Evolutionary conservation across 2,113 vertebrate species (phyloP), one percentile per base, ranked within the genome.

Genomic region (Oncorhynchus gorbuscha): DNA sequence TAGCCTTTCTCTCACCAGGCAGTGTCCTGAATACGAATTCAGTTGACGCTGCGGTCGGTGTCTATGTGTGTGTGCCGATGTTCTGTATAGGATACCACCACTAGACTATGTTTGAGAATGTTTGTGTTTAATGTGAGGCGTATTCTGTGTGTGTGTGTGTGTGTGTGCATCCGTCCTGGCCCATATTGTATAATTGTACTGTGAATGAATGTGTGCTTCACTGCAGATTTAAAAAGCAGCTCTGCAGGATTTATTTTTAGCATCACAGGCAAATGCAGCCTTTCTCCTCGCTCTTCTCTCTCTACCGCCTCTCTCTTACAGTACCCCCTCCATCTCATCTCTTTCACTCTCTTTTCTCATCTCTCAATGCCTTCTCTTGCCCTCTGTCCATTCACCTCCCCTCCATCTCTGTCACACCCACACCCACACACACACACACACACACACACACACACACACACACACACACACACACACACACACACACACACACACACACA

Each of bases 161-260:
- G 72, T 68, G 35, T 35, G 32, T 32, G 26, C 7, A 51, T 59
- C 28, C 32, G 22, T 51, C 77, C 62, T 71, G 59, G 48, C 64
- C 69, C 5, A 3, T 6, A 18, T 73, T 83, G 81, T 85, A 79
- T 80, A 82, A 85, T 75, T 81, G 78, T 79, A 83, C 80, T 82
- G 65, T 85, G 76, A 78, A 85, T 89, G 88, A 87, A 83, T 48
- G 83, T 85, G 83, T 75, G 83, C 84, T 88, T 84, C 69, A 28
- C 70, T 86, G 90, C 84, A 83, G 78, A 84, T 83, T 88, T 78
- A 76, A 78, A 88, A 79, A 82, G 84, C 84, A 26, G 80, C 89
- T 85, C 84, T 86, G 89, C 81, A 84, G 79, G 85, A 85, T 90
- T 91, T 92, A 92, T 93, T 93, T 93, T 92, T 93, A 92, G 91